Conservation (phyloP, 2,113 vertebrate species). For the Grammomys surdaster region DNA sequence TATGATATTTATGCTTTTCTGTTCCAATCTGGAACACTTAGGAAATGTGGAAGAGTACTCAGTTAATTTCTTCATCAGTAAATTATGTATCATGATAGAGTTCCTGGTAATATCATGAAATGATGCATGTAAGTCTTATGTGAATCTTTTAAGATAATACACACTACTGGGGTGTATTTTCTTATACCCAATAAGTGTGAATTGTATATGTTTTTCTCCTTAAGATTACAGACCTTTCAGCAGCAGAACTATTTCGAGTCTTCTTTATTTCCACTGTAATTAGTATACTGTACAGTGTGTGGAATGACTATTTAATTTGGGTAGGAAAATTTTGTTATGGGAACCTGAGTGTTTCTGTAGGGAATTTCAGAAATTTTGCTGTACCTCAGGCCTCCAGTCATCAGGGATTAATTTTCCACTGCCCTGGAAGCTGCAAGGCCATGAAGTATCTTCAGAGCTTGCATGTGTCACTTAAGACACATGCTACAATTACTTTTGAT, state of each 20-base stretch:
- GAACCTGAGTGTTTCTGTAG: background rate
- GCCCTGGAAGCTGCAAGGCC: background rate
- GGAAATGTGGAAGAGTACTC: too few species aligned
- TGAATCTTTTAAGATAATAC: background rate
- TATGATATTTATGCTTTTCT: background rate
- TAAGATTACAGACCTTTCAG: background rate
- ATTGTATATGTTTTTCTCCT: background rate
- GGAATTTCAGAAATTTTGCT: background rate
- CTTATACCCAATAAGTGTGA: background rate
- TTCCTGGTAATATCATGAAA: background rate
- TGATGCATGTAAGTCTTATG: background rate
- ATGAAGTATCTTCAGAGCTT: background rate
- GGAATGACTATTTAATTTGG: background rate
- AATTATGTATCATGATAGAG: background rate
- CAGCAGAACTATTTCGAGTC: background rate
- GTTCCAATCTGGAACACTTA: background rate
- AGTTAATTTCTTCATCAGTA: background rate
- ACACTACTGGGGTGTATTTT: background rate
- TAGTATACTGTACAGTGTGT: background rate
- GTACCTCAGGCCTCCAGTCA: background rate
- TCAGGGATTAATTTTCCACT: background rate
- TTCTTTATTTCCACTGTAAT: background rate
- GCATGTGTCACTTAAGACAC: fast-evolving
- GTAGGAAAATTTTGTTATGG: background rate
- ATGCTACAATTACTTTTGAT: background rate